Percentiles rank a stretch among this genome's conserved stretches.
These are phyloP conservation scores for Mesochorus sp. DNA, from an alignment of 2,888 invertebrate species.

Conservation along the genomic window DNA sequence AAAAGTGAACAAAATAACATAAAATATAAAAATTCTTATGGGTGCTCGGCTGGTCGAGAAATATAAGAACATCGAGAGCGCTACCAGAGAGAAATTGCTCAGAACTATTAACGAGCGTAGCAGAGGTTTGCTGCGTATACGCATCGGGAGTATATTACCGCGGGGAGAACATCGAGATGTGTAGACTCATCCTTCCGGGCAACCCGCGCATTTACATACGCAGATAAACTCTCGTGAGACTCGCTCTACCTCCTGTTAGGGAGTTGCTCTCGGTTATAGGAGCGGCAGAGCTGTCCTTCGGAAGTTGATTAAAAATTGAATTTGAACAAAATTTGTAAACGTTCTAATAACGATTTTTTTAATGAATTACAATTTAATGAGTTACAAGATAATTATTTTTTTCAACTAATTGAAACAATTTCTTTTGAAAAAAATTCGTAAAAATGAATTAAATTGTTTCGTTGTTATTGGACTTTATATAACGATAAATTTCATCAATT, in stretches of 20 bases:
- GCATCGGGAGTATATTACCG: slow-evolving; percentile 57
- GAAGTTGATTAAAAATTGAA: too few relatives aligned
- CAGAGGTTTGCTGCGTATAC: slow-evolving; percentile 19
- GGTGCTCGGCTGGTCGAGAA: neutral
- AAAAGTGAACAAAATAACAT: neutral
- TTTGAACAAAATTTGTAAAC: too few relatives aligned
- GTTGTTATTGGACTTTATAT: too few relatives aligned
- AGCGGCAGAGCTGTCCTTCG: too few relatives aligned
- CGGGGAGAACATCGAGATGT: slow-evolving; percentile 43
- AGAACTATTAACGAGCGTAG: slow-evolving; percentile 13
- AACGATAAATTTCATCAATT: too few relatives aligned
- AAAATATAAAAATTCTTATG: slow-evolving; percentile 9
- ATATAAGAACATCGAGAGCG: neutral
- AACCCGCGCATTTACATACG: slow-evolving; percentile 67
- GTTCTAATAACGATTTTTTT: too few relatives aligned
- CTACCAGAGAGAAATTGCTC: slow-evolving; percentile 23
- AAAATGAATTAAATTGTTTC: too few relatives aligned
- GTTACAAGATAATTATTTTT: too few relatives aligned
- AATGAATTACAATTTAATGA: too few relatives aligned
- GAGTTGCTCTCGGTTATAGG: too few relatives aligned
- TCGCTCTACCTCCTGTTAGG: slow-evolving; percentile 30
- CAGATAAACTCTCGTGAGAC: slow-evolving; percentile 63
- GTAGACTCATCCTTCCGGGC: slow-evolving; percentile 15
- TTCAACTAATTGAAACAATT: too few relatives aligned
- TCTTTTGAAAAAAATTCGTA: too few relatives aligned